Conservation (phyloP, 2,888 invertebrate genomes). For the Rhodophaea formosa region DNA sequence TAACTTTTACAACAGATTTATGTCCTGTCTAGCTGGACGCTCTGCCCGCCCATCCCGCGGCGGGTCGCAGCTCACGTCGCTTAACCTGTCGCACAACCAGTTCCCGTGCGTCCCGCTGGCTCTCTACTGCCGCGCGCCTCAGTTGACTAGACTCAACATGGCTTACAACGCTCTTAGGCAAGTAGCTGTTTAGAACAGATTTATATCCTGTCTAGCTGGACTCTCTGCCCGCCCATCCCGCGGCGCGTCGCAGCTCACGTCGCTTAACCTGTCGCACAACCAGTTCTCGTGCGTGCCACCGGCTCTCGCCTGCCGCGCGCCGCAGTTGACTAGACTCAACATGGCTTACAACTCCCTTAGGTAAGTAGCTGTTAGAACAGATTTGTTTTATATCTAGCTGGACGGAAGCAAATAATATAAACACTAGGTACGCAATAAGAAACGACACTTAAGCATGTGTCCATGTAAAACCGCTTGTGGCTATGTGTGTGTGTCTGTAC, state of each 20-base stretch:
- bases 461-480: too few species aligned
- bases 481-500: too few species aligned
- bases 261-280: slow-evolving; percentile 96
- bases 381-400: too few species aligned
- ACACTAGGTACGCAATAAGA: too few species aligned
- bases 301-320: slow-evolving; percentile 94
- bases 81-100: too few species aligned
- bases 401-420: too few species aligned
- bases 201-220: too few species aligned
- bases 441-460: too few species aligned
- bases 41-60: background rate
- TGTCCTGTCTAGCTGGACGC: too few species aligned
- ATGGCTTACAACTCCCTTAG: slow-evolving; percentile 80
- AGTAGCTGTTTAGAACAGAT: too few species aligned
- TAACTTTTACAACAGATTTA: too few species aligned
- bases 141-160: slow-evolving; percentile 93
- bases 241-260: slow-evolving; percentile 83
- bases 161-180: slow-evolving; percentile 58
- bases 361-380: background rate
- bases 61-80: slow-evolving; percentile 85
- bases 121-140: slow-evolving; percentile 94
- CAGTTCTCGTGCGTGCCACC: slow-evolving; percentile 93
- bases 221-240: background rate
- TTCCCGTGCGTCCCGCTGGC: too few species aligned
- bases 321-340: slow-evolving; percentile 92